Base-by-base conservation (phyloP, 2,888 invertebrate genomes). In the Melolontha melolontha region DNA sequence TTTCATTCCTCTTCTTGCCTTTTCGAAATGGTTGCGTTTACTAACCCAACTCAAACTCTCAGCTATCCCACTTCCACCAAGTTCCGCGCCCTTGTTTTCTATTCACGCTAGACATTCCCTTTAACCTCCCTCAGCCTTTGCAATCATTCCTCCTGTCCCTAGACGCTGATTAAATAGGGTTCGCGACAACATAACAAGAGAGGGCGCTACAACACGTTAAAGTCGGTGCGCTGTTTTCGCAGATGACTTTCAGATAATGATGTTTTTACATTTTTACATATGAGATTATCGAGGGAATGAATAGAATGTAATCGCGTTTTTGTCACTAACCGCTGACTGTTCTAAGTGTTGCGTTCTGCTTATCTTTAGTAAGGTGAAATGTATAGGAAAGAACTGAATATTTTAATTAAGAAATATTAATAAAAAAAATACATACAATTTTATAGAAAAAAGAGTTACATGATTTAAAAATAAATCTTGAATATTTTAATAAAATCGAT, bases 181-280 rank as follows among this genome's bases (percentile, higher is more conserved):
- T n/a, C 59, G 59, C 29, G 34, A 34, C 34, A 29, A 44, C 44
- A 27, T 34, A 44, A 44, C 29, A 14, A 27, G 44, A 42, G 44
- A 12, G 42, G 17, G 54, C 16, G 39, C 17, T 11, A 7, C 50
- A 10, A 34, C 34, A 6, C 50, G 34, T 14, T 54, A 54, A 14
- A 14, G 40, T 42, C 17, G 44, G 42, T 22, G 34, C 4, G 47
- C 12, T 16, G 27, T 12, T 59, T 59, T 47, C 59, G 29, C 59
- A 59, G 59, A 59, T 59, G 59, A 44, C 59, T 59, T 59, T 59
- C 44, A 59, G 44, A 59, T 59, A 59, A 59, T 59, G 59, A 59
- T 44, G 44, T 59, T 59, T 59, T 59, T 59, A 59, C 59, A 59
- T 59, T 59, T 59, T 59, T 59, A 59, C 59, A 59, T 59, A 27